Evolutionary conservation across 2,888 invertebrate genomes (phyloP).

Genomic region (Parelbella ahira): DNA sequence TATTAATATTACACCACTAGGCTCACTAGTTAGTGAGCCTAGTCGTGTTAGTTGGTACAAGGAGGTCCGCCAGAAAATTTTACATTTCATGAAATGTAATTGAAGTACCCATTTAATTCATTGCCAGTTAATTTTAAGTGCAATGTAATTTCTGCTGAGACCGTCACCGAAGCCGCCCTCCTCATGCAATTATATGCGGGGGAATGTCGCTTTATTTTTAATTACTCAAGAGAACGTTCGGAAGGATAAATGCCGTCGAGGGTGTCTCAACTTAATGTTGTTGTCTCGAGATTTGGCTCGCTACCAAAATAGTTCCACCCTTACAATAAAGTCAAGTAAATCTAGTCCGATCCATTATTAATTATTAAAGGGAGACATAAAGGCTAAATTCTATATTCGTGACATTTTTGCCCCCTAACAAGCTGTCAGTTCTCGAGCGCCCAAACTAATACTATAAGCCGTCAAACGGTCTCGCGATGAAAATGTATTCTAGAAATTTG

Average conservation of each 20-base stretch:
- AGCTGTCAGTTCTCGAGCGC: constrained; percentile 11
- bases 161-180: constrained; percentile 4
- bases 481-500: neutral
- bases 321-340: constrained; percentile 25
- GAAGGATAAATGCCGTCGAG: constrained; percentile 22
- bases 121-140: constrained; percentile 1
- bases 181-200: constrained; percentile 13
- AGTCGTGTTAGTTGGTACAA: no score
- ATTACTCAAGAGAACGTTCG: constrained; percentile 22
- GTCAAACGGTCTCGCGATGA: constrained; percentile 3
- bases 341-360: constrained; percentile 17
- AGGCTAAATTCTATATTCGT: constrained; percentile 12
- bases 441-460: constrained; percentile 7
- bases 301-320: constrained; percentile 30
- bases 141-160: constrained; percentile 2
- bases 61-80: no score
- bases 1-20: no score
- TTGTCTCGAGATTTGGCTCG: constrained; percentile 34
- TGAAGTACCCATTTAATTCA: no score
- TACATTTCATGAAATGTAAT: no score
- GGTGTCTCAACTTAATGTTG: constrained; percentile 29
- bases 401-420: constrained; percentile 5
- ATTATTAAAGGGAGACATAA: constrained; percentile 21
- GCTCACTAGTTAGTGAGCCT: no score
- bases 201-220: constrained; percentile 17